These are phyloP conservation scores for Bicyclus anynana DNA, from an alignment of 1,140 invertebrate species.

Conservation along the genomic window DNA sequence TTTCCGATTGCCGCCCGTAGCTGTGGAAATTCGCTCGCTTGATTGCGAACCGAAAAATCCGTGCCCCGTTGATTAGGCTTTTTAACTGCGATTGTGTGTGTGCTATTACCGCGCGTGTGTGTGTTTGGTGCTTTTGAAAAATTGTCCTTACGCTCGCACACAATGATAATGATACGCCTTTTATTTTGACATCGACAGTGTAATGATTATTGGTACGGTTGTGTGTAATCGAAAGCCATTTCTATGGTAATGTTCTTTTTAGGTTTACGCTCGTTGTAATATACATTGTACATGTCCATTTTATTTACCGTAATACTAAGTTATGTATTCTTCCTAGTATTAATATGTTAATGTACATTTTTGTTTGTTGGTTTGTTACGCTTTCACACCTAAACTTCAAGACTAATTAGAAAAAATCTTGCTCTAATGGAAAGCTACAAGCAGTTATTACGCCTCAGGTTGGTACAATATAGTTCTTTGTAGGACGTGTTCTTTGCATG, in stretches of 20 bases:
- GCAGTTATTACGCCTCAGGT: no score
- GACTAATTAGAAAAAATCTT: no score
- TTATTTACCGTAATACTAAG: neutral
- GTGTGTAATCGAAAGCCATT: neutral
- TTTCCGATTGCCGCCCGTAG: constrained; percentile 70
- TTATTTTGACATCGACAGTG: neutral
- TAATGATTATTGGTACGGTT: neutral
- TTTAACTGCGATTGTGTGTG: constrained; percentile 54
- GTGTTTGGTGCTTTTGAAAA: constrained; percentile 10
- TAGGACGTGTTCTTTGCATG: no score
- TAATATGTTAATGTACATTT: no score
- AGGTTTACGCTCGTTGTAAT: neutral
- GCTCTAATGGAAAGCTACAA: no score
- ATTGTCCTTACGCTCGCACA: neutral
- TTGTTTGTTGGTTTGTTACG: no score
- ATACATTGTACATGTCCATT: neutral
- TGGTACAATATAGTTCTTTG: no score
- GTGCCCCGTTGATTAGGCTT: constrained; percentile 62
- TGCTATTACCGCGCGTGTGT: neutral
- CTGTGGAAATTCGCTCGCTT: constrained; percentile 63
- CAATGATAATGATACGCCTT: neutral
- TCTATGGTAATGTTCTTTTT: neutral
- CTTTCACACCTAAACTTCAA: no score
- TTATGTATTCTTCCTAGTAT: no score
- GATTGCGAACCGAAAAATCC: constrained; percentile 69